Evolutionary conservation across 2,113 vertebrate species (phyloP), one percentile per base, ranked within the genome.

Genomic region (Poicephalus meyeri): DNA sequence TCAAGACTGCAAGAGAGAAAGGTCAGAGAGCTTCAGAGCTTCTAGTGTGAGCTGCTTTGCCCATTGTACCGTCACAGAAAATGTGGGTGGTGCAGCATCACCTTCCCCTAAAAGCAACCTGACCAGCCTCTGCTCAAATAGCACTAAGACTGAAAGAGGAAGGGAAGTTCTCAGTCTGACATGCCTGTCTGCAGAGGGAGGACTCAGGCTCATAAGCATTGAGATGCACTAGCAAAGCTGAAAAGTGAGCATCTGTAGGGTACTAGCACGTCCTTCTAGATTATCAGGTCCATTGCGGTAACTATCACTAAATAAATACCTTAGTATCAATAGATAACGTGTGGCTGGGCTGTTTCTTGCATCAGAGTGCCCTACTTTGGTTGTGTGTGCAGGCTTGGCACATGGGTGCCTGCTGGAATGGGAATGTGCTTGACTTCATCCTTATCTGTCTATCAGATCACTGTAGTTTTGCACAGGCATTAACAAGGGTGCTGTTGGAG

Each of bases 331-430:
- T 41, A 61, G 80, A 35, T 41, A 76, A 33, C 0, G 1, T 25
- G 80, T n/a, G 46, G 12, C 78, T 85, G 86, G 78, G 76, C 71
- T 91, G 58, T 8, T 15, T 71, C 63, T 76, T 83, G 28, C 29
- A 63, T 50, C 70, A 55, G 61, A 60, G 58, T 68, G 87, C 77
- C 86, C 89, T 91, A 56, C 86, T 88, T 95, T 74, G 41, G 56
- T 70, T 39, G 70, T 31, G 21, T 3, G 18, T 31, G 60, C 23
- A 5, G 64, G 35, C 44, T 70, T 93, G 94, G 95, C 94, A 76
- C 12, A 49, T 11, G 1, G 10, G 52, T 50, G 49, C 88, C 63
- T 42, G 56, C 77, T 25, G 74, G 82, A 80, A 80, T 8, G 58
- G 74, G 39, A 58, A 29, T 6, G 11, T 64, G 65, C 52, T 82